Base-by-base conservation (phyloP, 2,113 vertebrate genomes). In the Corythoichthys intestinalis region DNA sequence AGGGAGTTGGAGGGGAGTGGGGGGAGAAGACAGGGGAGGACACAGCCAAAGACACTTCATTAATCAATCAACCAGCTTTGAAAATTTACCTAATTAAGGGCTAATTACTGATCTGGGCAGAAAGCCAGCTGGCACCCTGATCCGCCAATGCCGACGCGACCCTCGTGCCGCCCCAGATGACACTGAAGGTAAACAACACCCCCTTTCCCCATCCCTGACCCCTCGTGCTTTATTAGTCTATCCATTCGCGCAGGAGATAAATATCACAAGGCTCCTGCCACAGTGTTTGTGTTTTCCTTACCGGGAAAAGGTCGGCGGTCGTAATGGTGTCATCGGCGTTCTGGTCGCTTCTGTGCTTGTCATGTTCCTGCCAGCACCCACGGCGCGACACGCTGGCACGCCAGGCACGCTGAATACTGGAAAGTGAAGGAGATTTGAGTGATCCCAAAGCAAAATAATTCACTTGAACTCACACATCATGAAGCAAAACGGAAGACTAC, bases 51-150 rank as follows among this genome's bases (percentile, higher is more conserved):
- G 74, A 71, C 82, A 89, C 86, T 90, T 87, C 87, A 91, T 91
- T 91, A 90, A 91, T 91, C 89, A 89, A 91, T 90, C 89, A 89
- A 87, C 85, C 77, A 84, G 79, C 86, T 86, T 82, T 79, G 88
- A 86, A 91, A 87, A 91, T 88, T 59, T 83, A 82, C 77, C 83
- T 88, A 90, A 91, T 91, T 91, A 91, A 87, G 53, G 14, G 72
- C 73, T 88, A 88, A 91, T 91, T 90, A 86, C 81, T 75, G 79
- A 77, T 67, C 85, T 60, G 80, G 89, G 89, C 89, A 77, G 58
- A 0, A 15, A 35, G 86, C 89, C 89, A 88, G 86, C 74, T 81
- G 85, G 79, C 83, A 77, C 77, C 73, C 61, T 56, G 48, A 66
- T 71, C 69, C 64, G 75, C 77, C 81, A 73, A 69, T 69, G 70